Base-by-base conservation (phyloP, 2,888 invertebrate genomes). In the Nomada flava region DNA sequence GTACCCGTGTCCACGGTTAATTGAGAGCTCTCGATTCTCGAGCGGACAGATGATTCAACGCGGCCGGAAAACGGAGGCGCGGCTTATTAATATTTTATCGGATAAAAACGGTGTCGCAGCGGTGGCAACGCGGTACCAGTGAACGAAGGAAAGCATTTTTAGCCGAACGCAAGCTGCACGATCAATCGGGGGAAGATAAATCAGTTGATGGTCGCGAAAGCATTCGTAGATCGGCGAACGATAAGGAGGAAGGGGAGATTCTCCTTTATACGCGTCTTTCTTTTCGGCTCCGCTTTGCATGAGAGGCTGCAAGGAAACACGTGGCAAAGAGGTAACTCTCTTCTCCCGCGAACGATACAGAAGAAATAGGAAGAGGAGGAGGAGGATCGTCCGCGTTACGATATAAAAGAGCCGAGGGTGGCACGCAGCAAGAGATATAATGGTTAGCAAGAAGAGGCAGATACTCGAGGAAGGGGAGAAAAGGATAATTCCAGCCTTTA, bases 401-500 rank as follows among this genome's bases (percentile, higher is more conserved):
- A 53, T 72, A 78, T 55, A 76, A 73, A 75, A 74, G 65, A 64
- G 55, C 59, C 77, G 69, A 78, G 57, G 52, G 79, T 65, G 59
- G 57, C 64, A 64, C 13, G 71, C 42, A 67, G 20, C 15, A 53
- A 62, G 62, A 67, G 76, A 81, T 71, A 74, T 74, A 83, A 83
- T 75, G 60, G 71, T 44, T 64, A 55, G 68, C 65, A 53, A 68
- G 77, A 71, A 60, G 76, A 71, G 83, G 71, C 64, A 73, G 78
- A 59, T 10, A 13, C 36, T 13, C 44, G 53, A 55, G 76, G 29
- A 44, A 63, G 76, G 53, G 78, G 70, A 65, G 75, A 76, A 63
- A 84, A 82, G 83, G 84, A 86, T 86, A 86, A 88, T 86, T 86
- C 68, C 82, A 84, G 79, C 70, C 80, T 86, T 87, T 85, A 88